These are phyloP conservation scores for Beris morrisii DNA, from an alignment of 2,888 invertebrate genomes.

Conservation along the genomic window DNA sequence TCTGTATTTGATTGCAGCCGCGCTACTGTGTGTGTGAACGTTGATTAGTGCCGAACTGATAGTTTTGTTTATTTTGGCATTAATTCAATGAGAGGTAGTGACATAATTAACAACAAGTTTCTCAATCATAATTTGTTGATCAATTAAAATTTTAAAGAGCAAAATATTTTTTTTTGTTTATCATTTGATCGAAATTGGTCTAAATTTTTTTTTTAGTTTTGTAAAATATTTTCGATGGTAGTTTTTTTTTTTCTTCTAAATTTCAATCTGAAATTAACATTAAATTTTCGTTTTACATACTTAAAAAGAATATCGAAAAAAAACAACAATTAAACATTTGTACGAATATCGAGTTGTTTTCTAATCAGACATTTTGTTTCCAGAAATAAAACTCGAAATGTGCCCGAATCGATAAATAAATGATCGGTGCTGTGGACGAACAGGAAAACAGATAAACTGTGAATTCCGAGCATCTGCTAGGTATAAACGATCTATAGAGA, in stretches of 20 bases:
- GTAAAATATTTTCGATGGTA: no score
- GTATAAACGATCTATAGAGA: no score
- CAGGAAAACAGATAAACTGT: background rate
- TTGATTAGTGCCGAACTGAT: conserved; percentile 36
- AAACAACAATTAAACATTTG: background rate
- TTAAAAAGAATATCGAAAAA: background rate
- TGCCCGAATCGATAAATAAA: background rate
- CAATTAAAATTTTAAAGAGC: no score
- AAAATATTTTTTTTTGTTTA: no score
- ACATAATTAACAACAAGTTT: conserved; percentile 28
- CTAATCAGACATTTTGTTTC: conserved; percentile 10
- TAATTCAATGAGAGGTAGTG: conserved; percentile 39
- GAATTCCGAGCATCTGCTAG: no score
- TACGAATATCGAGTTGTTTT: background rate
- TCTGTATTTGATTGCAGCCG: background rate
- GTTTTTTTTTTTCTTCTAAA: no score
- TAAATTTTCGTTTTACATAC: no score
- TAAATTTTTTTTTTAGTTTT: no score
- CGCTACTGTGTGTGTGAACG: conserved; percentile 10
- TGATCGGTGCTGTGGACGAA: background rate
- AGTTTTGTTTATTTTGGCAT: conserved; percentile 31
- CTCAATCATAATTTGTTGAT: background rate
- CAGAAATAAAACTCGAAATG: conserved; percentile 1
- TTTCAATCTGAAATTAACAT: no score
- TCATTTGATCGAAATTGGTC: no score